A percentile compares a stretch with the other conserved stretches of the same genome.
phyloP scores from a whole-genome alignment of 2,888 invertebrate genomes.

The Abscondita cerata region DNA sequence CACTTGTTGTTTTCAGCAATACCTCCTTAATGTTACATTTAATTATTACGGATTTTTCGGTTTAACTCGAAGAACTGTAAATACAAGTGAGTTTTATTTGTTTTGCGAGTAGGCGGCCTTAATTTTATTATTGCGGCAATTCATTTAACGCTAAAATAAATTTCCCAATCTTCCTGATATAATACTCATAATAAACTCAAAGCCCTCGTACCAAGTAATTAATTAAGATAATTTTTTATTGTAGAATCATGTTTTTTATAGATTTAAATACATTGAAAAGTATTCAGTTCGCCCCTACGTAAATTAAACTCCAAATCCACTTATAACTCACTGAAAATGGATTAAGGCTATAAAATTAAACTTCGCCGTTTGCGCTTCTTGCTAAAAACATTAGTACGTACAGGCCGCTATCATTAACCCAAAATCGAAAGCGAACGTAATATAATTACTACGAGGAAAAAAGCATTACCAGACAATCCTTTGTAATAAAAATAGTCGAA shows the following conservation, averaged over 20 bases:
- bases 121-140: too few relatives aligned
- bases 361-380: slow-evolving; percentile 13
- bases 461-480: slow-evolving; percentile 11
- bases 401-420: slow-evolving; percentile 15
- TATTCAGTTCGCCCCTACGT: slow-evolving; percentile 6
- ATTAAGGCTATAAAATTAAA: slow-evolving; percentile 12
- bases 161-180: too few relatives aligned
- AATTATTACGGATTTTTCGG: too few relatives aligned
- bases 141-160: too few relatives aligned
- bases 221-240: background rate
- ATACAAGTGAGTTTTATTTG: too few relatives aligned
- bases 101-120: too few relatives aligned
- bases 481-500: slow-evolving; percentile 27
- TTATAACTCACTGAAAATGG: slow-evolving; percentile 12
- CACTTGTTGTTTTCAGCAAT: too few relatives aligned
- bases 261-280: slow-evolving; percentile 6
- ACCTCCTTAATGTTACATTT: too few relatives aligned
- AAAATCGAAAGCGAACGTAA: slow-evolving; percentile 15
- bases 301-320: slow-evolving; percentile 10
- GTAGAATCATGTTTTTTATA: slow-evolving; percentile 3
- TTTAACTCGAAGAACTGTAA: too few relatives aligned
- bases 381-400: slow-evolving; percentile 15
- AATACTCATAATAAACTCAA: too few relatives aligned
- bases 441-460: slow-evolving; percentile 17
- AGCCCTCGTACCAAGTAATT: slow-evolving; percentile 3